Base-by-base conservation (phyloP, 2,888 invertebrate genomes). In the Tanaodytes sp. region DNA sequence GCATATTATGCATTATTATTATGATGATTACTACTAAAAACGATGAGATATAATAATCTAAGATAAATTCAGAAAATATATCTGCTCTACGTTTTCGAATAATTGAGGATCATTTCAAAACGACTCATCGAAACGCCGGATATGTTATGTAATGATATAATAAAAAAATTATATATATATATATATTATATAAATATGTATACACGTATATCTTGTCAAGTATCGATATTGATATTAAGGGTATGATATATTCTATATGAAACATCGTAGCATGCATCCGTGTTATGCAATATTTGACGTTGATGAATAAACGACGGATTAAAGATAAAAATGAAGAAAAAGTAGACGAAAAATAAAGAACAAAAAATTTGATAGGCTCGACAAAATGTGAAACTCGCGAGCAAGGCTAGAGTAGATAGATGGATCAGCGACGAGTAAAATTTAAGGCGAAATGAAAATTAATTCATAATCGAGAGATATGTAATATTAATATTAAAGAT, bases 381-480 rank as follows among this genome's bases (percentile, higher is more conserved):
- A 79, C 67, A 78, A 81, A 75, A 75, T 72, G 75, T 77, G 79
- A 82, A 82, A 80, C 80, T 80, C 80, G 77, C 81, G 82, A 84
- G 83, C 82, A 83, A 82, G 79, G 80, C 80, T 83, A 84, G 83
- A 82, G 73, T 84, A 84, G 83, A 78, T 81, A 81, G 80, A 75
- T 70, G 79, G 77, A 76, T 75, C 70, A 72, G 69, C 68, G 57
- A 71, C 39, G 74, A 72, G 65, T 65, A 45, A 37, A 16, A 58
- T 45, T 65, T 58, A 52, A 51, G 52, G 52, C 37, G 14, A 43
- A 33, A 64, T 75, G n/a, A 51, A 5, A 51, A 30, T 30, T 23
- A 40, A 49, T 37, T 33, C 5, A n/a, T 66, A 74, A 74, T 68
- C n/a, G 30, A 49, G 18, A 52, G 19, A 52, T 49, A 23, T 5